These are phyloP conservation scores for Hystrix brachyura DNA, from an alignment of 2,113 vertebrate species.

Conservation along the genomic window DNA sequence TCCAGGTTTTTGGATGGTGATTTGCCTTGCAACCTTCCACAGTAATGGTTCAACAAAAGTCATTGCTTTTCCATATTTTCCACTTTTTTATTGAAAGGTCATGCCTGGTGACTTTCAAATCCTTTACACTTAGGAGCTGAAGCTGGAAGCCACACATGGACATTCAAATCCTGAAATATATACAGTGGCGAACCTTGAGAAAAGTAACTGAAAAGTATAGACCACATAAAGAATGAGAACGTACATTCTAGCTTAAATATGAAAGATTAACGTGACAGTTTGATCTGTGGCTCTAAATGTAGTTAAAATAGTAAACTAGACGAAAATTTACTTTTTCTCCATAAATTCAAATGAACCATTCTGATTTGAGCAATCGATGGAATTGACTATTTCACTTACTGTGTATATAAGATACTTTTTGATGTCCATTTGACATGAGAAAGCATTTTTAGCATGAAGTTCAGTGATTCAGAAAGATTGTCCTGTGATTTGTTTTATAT, in stretches of 20 bases:
- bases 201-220: background rate
- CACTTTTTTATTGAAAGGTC: conserved; percentile 23
- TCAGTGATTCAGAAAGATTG: conserved; percentile 80
- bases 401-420: background rate
- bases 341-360: conserved; percentile 2
- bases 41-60: background rate
- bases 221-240: background rate
- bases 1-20: background rate
- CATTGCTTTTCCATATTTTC: background rate
- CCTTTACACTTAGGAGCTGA: conserved; percentile 7
- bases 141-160: background rate
- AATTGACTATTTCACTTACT: conserved; percentile 4
- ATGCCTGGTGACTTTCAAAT: background rate
- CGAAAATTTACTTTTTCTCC: conserved; percentile 1
- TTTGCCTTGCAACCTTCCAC: background rate
- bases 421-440: conserved; percentile 44
- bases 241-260: conserved; percentile 31
- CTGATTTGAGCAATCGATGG: background rate
- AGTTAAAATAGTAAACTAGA: background rate
- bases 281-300: background rate
- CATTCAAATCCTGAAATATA: conserved; percentile 35
- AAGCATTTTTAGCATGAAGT: conserved; percentile 77
- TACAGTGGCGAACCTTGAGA: background rate
- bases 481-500: conserved; percentile 81
- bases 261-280: background rate